A percentile compares a stretch with the other conserved stretches of the same genome.
Conservation (phyloP, 1,140 invertebrate genomes). For the Centruroides sculpturatus region DNA sequence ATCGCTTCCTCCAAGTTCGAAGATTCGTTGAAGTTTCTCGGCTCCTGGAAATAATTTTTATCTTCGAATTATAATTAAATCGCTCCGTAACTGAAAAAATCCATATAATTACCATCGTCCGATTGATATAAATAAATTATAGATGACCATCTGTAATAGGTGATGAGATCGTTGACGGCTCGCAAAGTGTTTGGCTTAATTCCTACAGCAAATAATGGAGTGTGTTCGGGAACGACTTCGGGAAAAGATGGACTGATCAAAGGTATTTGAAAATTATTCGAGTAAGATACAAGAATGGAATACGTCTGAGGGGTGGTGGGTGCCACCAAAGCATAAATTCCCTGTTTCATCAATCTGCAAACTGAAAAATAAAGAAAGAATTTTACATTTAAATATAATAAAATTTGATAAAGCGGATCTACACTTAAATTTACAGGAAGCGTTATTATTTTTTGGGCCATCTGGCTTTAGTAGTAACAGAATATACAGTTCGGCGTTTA, state of each 20-base stretch:
- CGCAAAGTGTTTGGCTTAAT: slow-evolving; percentile 85
- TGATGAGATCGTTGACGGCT: slow-evolving; percentile 83
- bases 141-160: slow-evolving; percentile 76
- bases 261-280: slow-evolving; percentile 88
- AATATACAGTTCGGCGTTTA: too few species aligned
- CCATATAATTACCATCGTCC: slow-evolving; percentile 64
- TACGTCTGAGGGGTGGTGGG: slow-evolving; percentile 81
- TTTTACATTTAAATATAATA: neutral
- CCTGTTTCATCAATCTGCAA: slow-evolving; percentile 74
- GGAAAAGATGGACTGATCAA: slow-evolving; percentile 86
- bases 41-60: neutral
- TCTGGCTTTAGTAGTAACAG: too few species aligned
- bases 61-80: too few species aligned
- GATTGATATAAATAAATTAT: slow-evolving; percentile 90
- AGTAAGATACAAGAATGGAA: slow-evolving; percentile 83
- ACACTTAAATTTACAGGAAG: too few species aligned
- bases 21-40: slow-evolving; percentile 10
- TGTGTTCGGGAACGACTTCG: slow-evolving; percentile 71
- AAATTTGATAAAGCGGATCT: too few species aligned
- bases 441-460: too few species aligned
- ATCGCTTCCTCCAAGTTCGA: neutral
- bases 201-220: slow-evolving; percentile 71
- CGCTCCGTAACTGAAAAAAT: too few species aligned
- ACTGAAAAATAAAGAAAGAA: slow-evolving; percentile 46
- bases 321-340: slow-evolving; percentile 77